These are phyloP conservation scores for Agrochola lota DNA, from an alignment of 2,888 invertebrate genomes.

Conservation along the genomic window DNA sequence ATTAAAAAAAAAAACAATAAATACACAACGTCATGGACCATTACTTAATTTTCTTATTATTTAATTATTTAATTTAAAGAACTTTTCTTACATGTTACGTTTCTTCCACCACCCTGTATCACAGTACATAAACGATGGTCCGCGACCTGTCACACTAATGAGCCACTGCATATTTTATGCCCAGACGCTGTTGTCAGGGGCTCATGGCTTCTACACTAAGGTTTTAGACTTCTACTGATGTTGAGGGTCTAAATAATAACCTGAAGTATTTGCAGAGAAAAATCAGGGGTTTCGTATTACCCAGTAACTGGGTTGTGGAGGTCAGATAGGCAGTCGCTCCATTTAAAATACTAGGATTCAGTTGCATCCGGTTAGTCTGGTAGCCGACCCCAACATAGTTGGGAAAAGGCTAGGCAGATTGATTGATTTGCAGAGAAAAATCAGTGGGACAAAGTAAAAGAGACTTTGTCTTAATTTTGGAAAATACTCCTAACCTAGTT, in stretches of 20 bases:
- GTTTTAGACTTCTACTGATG: neutral
- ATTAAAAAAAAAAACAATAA: neutral
- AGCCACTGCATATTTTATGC: slow-evolving; percentile 53
- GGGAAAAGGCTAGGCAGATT: no score
- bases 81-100: neutral
- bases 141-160: slow-evolving; percentile 46
- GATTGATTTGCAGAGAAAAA: neutral
- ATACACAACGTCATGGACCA: neutral
- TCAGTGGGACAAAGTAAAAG: no score
- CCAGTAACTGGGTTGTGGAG: no score
- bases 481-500: neutral
- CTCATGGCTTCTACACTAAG: neutral
- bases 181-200: slow-evolving; percentile 36
- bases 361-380: no score
- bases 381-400: no score
- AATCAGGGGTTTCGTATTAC: neutral
- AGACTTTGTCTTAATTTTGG: neutral
- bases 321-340: no score
- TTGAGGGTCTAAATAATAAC: neutral
- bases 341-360: no score
- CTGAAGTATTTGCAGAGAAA: neutral
- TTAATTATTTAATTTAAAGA: neutral
- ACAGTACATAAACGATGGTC: slow-evolving; percentile 16
- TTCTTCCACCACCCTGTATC: neutral
- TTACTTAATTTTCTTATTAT: neutral